These are phyloP conservation scores for Brenthis daphne DNA, from an alignment of 2,888 invertebrate genomes.

Conservation along the genomic window DNA sequence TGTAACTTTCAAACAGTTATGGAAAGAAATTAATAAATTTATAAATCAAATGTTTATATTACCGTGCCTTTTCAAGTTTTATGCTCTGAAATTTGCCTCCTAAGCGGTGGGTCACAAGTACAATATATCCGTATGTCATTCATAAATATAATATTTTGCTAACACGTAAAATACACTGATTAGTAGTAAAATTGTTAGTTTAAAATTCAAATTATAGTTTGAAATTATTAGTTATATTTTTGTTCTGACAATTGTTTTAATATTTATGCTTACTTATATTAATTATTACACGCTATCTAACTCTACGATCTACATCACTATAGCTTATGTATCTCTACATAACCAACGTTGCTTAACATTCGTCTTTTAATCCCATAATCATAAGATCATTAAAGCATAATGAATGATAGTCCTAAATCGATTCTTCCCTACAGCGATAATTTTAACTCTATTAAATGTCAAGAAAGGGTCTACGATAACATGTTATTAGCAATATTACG, in stretches of 20 bases:
- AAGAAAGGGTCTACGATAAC: conserved; percentile 23
- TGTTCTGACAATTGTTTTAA: not conserved
- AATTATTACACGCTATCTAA: not conserved
- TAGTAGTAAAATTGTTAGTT: too few relatives aligned
- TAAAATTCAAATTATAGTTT: too few relatives aligned
- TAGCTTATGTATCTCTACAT: not conserved
- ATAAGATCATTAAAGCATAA: conserved; percentile 22
- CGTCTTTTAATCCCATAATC: conserved; percentile 11
- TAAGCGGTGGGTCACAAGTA: too few relatives aligned
- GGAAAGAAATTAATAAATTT: too few relatives aligned
- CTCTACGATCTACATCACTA: not conserved
- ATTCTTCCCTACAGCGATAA: conserved; percentile 20
- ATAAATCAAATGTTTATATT: too few relatives aligned
- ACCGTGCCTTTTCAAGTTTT: too few relatives aligned
- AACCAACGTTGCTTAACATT: conserved; percentile 5
- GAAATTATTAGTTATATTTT: too few relatives aligned
- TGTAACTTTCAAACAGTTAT: too few relatives aligned
- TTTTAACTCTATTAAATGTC: conserved; percentile 29
- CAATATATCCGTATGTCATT: too few relatives aligned
- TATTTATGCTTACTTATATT: not conserved
- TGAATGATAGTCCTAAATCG: conserved; percentile 12
- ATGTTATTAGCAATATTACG: conserved; percentile 34
- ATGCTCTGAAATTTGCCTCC: too few relatives aligned
- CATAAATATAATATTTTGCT: too few relatives aligned
- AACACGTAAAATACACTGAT: too few relatives aligned